phyloP scores from a whole-genome alignment of 2,888 invertebrate genomes.

The Dynastes maya region DNA sequence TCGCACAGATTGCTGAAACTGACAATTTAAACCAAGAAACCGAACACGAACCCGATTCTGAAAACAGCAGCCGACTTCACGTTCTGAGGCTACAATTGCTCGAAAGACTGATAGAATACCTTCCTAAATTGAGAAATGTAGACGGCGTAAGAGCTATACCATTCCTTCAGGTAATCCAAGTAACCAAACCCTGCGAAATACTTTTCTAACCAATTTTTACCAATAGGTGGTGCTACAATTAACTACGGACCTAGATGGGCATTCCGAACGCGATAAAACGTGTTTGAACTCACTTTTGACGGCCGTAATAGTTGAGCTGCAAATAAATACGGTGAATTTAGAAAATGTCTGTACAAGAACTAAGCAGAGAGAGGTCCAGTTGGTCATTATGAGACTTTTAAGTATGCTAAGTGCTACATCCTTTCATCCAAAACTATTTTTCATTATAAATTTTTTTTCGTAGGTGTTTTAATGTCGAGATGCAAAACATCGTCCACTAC shows the following conservation, averaged over 20 bases:
- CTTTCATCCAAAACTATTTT: neutral
- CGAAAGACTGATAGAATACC: constrained; percentile 83
- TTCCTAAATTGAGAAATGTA: constrained; percentile 83
- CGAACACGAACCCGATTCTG: constrained; percentile 65
- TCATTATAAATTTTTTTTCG: constrained; percentile 45
- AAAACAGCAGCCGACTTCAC: constrained; percentile 74
- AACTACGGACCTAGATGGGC: constrained; percentile 90
- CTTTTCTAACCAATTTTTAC: neutral
- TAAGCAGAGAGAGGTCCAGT: constrained; percentile 86
- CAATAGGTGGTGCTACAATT: constrained; percentile 87
- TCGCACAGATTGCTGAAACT: constrained; percentile 59
- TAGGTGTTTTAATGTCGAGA: constrained; percentile 84
- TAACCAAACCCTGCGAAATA: neutral
- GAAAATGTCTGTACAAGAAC: constrained; percentile 77
- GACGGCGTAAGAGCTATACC: constrained; percentile 92
- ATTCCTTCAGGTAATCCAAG: constrained; percentile 83
- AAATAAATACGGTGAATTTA: constrained; percentile 76
- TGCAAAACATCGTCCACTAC: constrained; percentile 73
- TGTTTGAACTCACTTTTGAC: constrained; percentile 85
- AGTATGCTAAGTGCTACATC: constrained; percentile 74
- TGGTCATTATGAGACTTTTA: constrained; percentile 89
- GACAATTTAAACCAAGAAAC: constrained; percentile 63
- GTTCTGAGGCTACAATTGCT: constrained; percentile 80
- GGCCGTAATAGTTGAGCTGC: constrained; percentile 81
- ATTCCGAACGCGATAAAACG: constrained; percentile 84